phyloP scores from a whole-genome alignment of 2,797 vertebrate genomes.

The Huso huso region DNA sequence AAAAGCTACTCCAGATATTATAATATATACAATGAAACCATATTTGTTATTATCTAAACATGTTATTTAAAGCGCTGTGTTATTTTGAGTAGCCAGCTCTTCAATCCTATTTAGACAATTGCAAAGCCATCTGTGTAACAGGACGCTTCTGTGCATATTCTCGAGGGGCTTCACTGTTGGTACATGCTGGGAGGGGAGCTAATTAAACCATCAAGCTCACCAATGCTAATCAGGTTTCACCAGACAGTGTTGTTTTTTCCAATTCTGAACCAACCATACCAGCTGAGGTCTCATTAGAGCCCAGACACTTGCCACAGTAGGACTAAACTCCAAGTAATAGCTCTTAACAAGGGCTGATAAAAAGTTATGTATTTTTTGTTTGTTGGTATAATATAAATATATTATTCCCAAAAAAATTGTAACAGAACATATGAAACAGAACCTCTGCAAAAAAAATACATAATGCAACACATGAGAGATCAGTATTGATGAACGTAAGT shows the following conservation, averaged over 20 bases:
- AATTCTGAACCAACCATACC: neutral
- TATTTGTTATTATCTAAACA: no score
- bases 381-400: no score
- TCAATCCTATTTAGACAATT: neutral
- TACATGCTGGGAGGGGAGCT: neutral
- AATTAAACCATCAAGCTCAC: neutral
- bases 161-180: neutral
- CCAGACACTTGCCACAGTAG: neutral
- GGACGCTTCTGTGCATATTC: neutral
- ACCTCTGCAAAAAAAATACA: neutral
- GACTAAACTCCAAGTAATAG: neutral
- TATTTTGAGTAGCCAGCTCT: neutral
- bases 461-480: neutral
- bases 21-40: no score
- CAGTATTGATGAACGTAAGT: conserved; percentile 1
- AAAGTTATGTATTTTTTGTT: no score
- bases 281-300: neutral
- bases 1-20: no score
- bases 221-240: neutral
- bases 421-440: neutral
- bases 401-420: no score
- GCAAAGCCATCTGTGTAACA: neutral
- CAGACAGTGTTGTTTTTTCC: neutral
- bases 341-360: no score
- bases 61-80: no score